Conservation (phyloP, 1,140 invertebrate genomes). For the Aphelinus atriplicis region DNA sequence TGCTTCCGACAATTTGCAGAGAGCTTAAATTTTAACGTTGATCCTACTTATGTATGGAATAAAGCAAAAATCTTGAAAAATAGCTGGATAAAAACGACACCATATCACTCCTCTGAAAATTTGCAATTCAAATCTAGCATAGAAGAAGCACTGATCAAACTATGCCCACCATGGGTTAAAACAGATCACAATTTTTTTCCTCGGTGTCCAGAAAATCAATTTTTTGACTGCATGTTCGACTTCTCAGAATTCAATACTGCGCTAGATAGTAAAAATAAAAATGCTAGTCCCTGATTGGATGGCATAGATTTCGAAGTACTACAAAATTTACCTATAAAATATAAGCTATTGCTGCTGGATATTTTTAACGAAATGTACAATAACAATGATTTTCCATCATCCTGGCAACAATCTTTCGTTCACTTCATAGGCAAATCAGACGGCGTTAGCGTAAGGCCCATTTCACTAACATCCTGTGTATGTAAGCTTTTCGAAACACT, state of each 20-base stretch:
- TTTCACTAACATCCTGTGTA: slow-evolving; percentile 36
- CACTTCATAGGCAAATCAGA: slow-evolving; percentile 36
- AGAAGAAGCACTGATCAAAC: background rate
- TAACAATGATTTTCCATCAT: slow-evolving; percentile 9
- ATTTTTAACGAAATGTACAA: slow-evolving; percentile 33
- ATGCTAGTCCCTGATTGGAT: background rate
- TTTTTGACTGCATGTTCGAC: background rate
- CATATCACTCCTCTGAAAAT: background rate
- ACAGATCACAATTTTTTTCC: background rate
- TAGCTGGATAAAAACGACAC: background rate
- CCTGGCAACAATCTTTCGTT: slow-evolving; percentile 25
- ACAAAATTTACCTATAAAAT: slow-evolving; percentile 8
- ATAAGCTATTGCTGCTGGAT: slow-evolving; percentile 8
- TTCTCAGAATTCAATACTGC: background rate
- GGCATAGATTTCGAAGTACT: background rate
- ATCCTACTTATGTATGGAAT: slow-evolving; percentile 19
- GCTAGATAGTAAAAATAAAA: background rate
- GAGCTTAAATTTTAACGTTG: slow-evolving; percentile 8
- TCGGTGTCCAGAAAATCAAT: background rate
- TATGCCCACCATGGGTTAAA: background rate
- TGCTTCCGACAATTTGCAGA: slow-evolving; percentile 17
- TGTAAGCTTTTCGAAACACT: slow-evolving; percentile 28
- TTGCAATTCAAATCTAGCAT: background rate
- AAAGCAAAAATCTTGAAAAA: background rate
- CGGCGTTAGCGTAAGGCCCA: slow-evolving; percentile 28